These are phyloP conservation scores for Myrmophylax atrothorax DNA, from an alignment of 2,113 vertebrate species.

Conservation along the genomic window DNA sequence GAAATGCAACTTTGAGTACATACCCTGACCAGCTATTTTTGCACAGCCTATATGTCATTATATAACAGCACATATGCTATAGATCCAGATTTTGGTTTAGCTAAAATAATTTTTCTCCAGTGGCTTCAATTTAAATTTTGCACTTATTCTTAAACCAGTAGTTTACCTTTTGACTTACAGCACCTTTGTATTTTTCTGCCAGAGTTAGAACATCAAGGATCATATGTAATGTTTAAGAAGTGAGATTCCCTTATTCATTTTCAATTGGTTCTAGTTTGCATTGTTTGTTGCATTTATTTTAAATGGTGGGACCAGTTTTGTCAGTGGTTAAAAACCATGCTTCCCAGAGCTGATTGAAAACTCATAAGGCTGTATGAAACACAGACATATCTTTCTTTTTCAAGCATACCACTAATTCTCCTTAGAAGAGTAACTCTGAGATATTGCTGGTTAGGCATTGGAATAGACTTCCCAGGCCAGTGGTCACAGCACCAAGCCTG, in stretches of 20 bases:
- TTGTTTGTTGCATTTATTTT: background rate
- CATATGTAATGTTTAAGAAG: background rate
- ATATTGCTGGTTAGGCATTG: background rate
- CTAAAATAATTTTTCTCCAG: background rate
- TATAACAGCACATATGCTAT: background rate
- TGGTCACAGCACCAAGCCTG: background rate
- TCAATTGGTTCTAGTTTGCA: background rate
- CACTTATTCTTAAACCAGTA: background rate
- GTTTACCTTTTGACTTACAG: background rate
- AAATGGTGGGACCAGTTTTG: background rate
- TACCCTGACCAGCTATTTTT: background rate
- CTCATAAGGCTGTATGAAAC: background rate
- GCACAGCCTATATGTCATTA: background rate
- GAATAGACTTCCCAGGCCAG: background rate
- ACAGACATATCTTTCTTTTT: background rate
- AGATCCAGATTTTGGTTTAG: background rate
- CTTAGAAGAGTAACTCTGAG: background rate
- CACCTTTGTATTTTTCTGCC: background rate
- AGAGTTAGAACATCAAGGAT: background rate
- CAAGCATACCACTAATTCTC: background rate
- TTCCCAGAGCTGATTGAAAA: background rate
- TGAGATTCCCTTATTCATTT: background rate
- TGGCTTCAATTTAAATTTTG: background rate
- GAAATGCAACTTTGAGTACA: background rate
- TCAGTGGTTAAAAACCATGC: background rate